phyloP scores from a whole-genome alignment of 2,113 vertebrate species.

The Struthidea cinerea region DNA sequence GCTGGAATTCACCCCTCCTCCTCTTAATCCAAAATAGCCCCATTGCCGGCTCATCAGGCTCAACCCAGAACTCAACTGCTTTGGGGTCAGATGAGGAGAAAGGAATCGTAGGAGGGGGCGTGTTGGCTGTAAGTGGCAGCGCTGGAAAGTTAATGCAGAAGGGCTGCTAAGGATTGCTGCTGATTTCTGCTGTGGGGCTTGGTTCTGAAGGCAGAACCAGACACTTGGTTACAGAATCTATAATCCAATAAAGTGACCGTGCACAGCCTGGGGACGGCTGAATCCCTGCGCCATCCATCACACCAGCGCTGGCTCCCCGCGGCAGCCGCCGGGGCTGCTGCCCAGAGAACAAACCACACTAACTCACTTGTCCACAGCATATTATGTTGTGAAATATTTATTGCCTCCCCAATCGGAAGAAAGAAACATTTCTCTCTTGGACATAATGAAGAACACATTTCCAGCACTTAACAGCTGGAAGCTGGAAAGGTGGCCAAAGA shows the following conservation, averaged over 20 bases:
- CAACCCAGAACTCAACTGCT: background rate
- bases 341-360: background rate
- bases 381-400: slow-evolving; percentile 37
- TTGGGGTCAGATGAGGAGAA: background rate
- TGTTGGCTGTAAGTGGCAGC: accelerated
- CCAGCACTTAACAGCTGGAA: slow-evolving; percentile 46
- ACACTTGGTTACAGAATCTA: background rate
- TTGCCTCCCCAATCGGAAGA: slow-evolving; percentile 22
- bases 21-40: slow-evolving; percentile 12
- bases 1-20: background rate
- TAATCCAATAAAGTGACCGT: background rate
- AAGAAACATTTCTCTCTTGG: slow-evolving; percentile 43
- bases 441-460: slow-evolving; percentile 58
- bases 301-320: accelerated
- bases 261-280: background rate
- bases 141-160: accelerated
- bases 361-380: slow-evolving; percentile 20
- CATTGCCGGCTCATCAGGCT: background rate
- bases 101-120: accelerated
- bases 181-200: background rate
- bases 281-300: background rate
- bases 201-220: background rate
- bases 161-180: background rate
- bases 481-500: slow-evolving; percentile 55
- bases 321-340: accelerated